Evolutionary conservation across 2,888 invertebrate species (phyloP).

Genomic region (Drosophila barbarae): DNA sequence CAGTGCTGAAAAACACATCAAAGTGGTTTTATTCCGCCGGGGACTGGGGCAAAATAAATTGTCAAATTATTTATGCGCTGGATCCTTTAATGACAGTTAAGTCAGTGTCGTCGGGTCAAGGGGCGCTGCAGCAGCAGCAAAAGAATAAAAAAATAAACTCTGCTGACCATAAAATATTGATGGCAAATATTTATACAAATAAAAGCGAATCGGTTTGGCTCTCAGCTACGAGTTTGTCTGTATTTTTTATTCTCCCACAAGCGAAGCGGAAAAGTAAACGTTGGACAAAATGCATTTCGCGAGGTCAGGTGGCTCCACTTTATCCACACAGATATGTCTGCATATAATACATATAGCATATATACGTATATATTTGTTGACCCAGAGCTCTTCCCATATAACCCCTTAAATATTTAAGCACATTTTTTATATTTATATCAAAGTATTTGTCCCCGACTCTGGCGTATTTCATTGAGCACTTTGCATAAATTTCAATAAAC

Average conservation of each 20-base stretch:
- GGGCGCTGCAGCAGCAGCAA: constrained; percentile 10
- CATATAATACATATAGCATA: not conserved
- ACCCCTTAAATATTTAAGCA: constrained; percentile 36
- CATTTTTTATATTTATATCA: constrained; percentile 26
- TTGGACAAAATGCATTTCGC: constrained; percentile 20
- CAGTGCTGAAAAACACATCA: constrained; percentile 28
- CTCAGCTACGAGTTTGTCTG: constrained; percentile 19
- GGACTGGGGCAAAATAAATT: constrained; percentile 36
- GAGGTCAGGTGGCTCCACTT: constrained; percentile 33
- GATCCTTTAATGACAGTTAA: constrained; percentile 53
- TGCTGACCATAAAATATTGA: constrained; percentile 58
- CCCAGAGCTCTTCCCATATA: constrained; percentile 20
- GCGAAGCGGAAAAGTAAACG: constrained; percentile 29
- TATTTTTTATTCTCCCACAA: constrained; percentile 7
- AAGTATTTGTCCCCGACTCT: constrained; percentile 26
- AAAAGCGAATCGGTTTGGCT: constrained; percentile 34
- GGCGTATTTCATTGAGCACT: constrained; percentile 33
- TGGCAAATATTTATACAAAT: constrained; percentile 48
- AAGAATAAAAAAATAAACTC: constrained; percentile 41
- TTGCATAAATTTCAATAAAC: constrained; percentile 43
- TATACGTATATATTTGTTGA: not conserved
- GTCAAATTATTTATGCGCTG: constrained; percentile 48
- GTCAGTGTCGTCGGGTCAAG: constrained; percentile 51
- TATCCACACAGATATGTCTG: constrained; percentile 5
- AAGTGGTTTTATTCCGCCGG: constrained; percentile 14